Evolutionary conservation across 2,797 vertebrate species (phyloP).

Genomic region (Notamacropus eugenii): DNA sequence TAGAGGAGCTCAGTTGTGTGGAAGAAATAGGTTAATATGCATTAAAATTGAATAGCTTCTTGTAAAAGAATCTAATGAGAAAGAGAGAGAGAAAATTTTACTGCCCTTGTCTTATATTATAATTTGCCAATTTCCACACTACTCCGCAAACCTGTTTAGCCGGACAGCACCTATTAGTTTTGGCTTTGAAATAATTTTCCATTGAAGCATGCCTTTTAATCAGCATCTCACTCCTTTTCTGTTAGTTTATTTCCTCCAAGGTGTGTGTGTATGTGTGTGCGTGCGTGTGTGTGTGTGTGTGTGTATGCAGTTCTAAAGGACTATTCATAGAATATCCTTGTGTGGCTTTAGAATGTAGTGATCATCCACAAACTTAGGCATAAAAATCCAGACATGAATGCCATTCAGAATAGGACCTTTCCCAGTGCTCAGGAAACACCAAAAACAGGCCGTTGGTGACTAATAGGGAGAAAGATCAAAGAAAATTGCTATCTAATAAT

Average conservation of each 20-base stretch:
- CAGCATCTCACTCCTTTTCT: conserved; percentile 71
- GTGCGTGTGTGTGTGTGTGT: background rate
- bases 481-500: conserved; percentile 83
- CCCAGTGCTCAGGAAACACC: conserved; percentile 74
- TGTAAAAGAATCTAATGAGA: background rate
- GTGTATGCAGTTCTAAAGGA: conserved; percentile 75
- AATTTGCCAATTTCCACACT: conserved; percentile 56
- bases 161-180: conserved; percentile 65
- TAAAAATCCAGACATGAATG: conserved; percentile 76
- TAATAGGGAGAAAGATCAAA: conserved; percentile 82
- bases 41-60: conserved; percentile 56
- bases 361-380: conserved; percentile 68
- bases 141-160: conserved; percentile 62
- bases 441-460: conserved; percentile 74
- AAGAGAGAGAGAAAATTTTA: conserved; percentile 44
- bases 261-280: background rate
- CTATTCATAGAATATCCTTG: conserved; percentile 70
- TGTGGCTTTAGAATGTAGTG: conserved; percentile 75
- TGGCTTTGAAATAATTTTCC: conserved; percentile 82
- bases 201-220: conserved; percentile 81
- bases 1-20: conserved; percentile 61
- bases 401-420: conserved; percentile 71
- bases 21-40: conserved; percentile 51
- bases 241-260: conserved; percentile 78
- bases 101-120: conserved; percentile 76